A percentile compares a stretch with the other conserved stretches of the same genome.
Conservation (phyloP, 2,888 invertebrate species). For the Nesidiocoris tenuis region DNA sequence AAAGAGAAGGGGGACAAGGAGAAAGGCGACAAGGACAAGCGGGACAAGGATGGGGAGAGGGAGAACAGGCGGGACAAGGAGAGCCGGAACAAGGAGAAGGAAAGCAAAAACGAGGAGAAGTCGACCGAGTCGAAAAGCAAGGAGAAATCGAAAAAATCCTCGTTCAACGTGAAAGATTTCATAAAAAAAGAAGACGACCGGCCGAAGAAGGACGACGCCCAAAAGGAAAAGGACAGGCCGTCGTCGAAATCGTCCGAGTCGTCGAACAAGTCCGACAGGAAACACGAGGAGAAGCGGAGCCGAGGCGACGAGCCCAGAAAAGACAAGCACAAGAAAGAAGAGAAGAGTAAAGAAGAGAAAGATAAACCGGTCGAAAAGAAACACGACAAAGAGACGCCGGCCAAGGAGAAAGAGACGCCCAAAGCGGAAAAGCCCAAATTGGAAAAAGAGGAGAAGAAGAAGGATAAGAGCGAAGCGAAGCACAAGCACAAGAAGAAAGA, state of each 20-base stretch:
- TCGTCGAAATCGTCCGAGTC: conserved; percentile 47
- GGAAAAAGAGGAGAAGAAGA: conserved; percentile 45
- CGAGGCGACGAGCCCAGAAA: conserved; percentile 59
- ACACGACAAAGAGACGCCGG: conserved; percentile 35
- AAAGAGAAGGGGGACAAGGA: conserved; percentile 56
- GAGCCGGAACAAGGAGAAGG: conserved; percentile 53
- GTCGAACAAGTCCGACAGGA: conserved; percentile 58
- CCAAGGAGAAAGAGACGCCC: conserved; percentile 44
- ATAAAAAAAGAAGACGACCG: conserved; percentile 56
- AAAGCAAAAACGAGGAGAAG: conserved; percentile 56
- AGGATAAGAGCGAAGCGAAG: conserved; percentile 44
- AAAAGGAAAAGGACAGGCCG: conserved; percentile 39
- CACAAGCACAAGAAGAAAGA: conserved; percentile 49
- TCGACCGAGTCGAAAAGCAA: conserved; percentile 58
- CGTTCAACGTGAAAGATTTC: conserved; percentile 50
- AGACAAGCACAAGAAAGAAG: conserved; percentile 56
- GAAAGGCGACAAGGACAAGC: conserved; percentile 53
- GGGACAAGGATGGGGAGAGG: conserved; percentile 56
- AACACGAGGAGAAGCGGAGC: conserved; percentile 62
- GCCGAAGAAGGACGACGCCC: conserved; percentile 7
- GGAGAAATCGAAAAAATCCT: conserved; percentile 50
- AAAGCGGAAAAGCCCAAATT: conserved; percentile 26
- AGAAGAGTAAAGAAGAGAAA: conserved; percentile 54
- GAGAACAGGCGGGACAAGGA: conserved; percentile 16
- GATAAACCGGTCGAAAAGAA: conserved; percentile 22